Evolutionary conservation across 2,888 invertebrate genomes (phyloP).

Genomic region (Microdon myrmicae): DNA sequence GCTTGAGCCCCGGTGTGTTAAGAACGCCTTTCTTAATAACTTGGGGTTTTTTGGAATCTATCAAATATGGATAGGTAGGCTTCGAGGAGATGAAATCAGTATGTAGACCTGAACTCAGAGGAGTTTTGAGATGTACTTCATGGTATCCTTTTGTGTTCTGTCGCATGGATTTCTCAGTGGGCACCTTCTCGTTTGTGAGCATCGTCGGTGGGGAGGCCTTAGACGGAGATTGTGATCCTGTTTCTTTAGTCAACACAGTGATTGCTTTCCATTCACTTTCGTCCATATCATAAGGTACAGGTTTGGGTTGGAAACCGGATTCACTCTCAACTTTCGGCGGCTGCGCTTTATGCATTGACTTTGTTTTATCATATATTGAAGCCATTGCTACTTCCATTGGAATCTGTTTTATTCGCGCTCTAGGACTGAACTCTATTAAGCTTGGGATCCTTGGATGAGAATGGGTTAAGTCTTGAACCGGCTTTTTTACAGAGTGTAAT

Average conservation of each 20-base stretch:
- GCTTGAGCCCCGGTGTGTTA: conserved; percentile 68
- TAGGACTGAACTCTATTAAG: conserved; percentile 63
- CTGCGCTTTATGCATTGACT: conserved; percentile 59
- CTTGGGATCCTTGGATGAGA: conserved; percentile 63
- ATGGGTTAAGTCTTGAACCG: conserved; percentile 62
- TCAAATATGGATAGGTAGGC: conserved; percentile 25
- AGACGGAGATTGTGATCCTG: conserved; percentile 54
- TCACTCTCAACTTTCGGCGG: conserved; percentile 53
- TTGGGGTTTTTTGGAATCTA: conserved; percentile 1
- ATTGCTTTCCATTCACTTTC: conserved; percentile 63
- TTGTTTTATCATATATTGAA: conserved; percentile 58
- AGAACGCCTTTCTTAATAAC: conserved; percentile 61
- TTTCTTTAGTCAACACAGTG: conserved; percentile 53
- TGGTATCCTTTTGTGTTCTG: conserved; percentile 55
- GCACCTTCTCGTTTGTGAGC: conserved; percentile 56
- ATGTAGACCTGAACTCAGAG: conserved; percentile 43
- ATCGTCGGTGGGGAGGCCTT: conserved; percentile 42
- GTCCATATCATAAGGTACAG: conserved; percentile 56
- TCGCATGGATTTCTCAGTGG: conserved; percentile 13
- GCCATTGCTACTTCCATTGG: conserved; percentile 62
- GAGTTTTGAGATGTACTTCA: conserved; percentile 48
- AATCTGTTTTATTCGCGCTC: conserved; percentile 63
- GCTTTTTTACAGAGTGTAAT: conserved; percentile 59
- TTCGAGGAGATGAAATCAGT: conserved; percentile 58
- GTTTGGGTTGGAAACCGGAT: conserved; percentile 40